These are phyloP conservation scores for Oscheius sp. DNA, from an alignment of 2,888 invertebrate genomes.

Conservation along the genomic window DNA sequence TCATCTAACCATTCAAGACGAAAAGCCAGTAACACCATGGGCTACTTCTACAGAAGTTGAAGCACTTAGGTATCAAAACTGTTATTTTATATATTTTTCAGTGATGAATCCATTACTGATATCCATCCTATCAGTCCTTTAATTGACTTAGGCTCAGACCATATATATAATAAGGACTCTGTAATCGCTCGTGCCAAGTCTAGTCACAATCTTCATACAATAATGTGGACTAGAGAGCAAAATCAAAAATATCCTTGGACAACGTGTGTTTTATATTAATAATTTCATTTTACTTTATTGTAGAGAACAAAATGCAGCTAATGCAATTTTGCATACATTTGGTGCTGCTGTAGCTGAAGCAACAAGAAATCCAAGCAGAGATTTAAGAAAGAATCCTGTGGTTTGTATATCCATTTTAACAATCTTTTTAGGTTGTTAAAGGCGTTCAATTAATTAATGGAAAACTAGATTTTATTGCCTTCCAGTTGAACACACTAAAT, in stretches of 20 bases:
- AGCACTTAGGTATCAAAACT: constrained; percentile 41
- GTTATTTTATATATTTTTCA: neutral
- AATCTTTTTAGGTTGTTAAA: constrained; percentile 48
- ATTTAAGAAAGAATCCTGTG: constrained; percentile 47
- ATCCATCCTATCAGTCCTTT: constrained; percentile 64
- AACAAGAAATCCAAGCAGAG: constrained; percentile 31
- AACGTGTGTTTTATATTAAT: constrained; percentile 37
- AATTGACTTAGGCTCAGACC: constrained; percentile 59
- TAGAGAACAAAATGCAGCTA: constrained; percentile 67
- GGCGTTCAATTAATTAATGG: constrained; percentile 67
- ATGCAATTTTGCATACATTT: constrained; percentile 64
- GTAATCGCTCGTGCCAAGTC: constrained; percentile 32
- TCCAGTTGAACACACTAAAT: constrained; percentile 72
- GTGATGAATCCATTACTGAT: constrained; percentile 45
- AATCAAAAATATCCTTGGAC: constrained; percentile 70
- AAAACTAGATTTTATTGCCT: constrained; percentile 62
- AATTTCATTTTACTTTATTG: neutral
- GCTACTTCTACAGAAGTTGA: constrained; percentile 43
- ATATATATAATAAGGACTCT: constrained; percentile 64
- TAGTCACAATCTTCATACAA: constrained; percentile 48
- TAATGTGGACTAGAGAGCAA: constrained; percentile 63
- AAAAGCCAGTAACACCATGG: constrained; percentile 47
- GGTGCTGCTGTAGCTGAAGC: constrained; percentile 66
- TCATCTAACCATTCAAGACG: constrained; percentile 59
- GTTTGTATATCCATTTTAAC: constrained; percentile 23